phyloP scores from a whole-genome alignment of 2,888 invertebrate species.

The Oeneis ivallda region DNA sequence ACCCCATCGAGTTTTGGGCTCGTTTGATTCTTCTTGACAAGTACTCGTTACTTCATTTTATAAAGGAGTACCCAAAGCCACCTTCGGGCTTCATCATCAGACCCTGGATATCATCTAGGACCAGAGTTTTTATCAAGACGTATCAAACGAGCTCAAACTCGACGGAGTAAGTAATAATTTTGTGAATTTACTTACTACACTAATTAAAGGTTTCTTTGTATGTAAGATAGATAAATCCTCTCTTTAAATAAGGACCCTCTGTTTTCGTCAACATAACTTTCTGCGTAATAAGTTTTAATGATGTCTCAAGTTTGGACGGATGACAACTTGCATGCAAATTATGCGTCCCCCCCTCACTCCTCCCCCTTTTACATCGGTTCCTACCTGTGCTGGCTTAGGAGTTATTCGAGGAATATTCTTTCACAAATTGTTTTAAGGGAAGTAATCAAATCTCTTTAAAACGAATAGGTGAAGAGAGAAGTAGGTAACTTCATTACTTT shows the following conservation, averaged over 20 bases:
- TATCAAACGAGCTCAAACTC: no score
- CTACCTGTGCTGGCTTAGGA: not conserved
- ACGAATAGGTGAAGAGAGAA: not conserved
- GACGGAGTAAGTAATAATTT: no score
- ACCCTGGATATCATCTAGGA: no score
- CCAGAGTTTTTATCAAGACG: no score
- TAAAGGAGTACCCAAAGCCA: no score
- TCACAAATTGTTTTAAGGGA: conserved; percentile 4
- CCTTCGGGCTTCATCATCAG: no score
- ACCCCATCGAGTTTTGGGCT: no score
- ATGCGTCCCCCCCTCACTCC: no score
- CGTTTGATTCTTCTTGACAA: no score
- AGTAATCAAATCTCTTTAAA: conserved; percentile 12
- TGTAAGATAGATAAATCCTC: conserved; percentile 7
- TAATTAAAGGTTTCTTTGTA: no score
- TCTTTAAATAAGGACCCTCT: conserved; percentile 11
- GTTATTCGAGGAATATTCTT: not conserved
- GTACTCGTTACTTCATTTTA: no score
- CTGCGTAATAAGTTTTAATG: conserved; percentile 40
- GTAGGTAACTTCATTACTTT: not conserved
- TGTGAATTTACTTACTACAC: no score
- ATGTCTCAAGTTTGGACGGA: conserved; percentile 38
- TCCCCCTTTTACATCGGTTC: conserved; percentile 20
- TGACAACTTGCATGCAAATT: conserved; percentile 40
- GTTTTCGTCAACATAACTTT: conserved; percentile 24